A percentile compares a stretch with the other conserved stretches of the same genome.
Conservation (phyloP, 2,888 invertebrate genomes). For the Oscheius sp. region DNA sequence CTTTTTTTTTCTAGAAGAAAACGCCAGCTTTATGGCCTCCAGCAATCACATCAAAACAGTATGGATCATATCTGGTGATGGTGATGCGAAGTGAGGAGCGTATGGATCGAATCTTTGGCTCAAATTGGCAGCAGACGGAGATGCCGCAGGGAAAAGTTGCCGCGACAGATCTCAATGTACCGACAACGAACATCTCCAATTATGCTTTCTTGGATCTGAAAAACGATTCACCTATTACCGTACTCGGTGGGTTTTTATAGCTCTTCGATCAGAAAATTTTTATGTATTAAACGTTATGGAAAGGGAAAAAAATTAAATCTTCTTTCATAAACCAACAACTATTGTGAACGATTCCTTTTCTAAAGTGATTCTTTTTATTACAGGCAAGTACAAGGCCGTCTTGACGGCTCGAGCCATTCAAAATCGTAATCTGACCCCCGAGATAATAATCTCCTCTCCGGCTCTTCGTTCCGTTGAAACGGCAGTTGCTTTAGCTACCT, state of each 20-base stretch:
- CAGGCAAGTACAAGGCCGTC: slow-evolving; percentile 19
- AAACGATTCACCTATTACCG: slow-evolving; percentile 23
- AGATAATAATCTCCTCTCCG: slow-evolving; percentile 29
- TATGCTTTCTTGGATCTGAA: background rate
- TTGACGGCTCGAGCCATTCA: slow-evolving; percentile 26
- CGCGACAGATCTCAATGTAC: slow-evolving; percentile 26
- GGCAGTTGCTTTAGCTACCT: slow-evolving; percentile 31
- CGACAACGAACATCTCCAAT: background rate
- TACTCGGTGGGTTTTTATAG: slow-evolving; percentile 11
- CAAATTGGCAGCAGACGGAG: slow-evolving; percentile 30
- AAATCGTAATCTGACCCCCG: slow-evolving; percentile 16
- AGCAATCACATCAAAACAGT: slow-evolving; percentile 11
- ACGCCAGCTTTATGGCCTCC: slow-evolving; percentile 23
- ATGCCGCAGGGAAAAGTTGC: slow-evolving; percentile 10
- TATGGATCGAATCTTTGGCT: slow-evolving; percentile 29
- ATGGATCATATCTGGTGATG: slow-evolving; percentile 9
- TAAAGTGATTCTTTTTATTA: background rate
- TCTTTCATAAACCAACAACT: no score
- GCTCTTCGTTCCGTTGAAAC: slow-evolving; percentile 41
- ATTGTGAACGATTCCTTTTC: background rate
- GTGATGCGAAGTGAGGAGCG: slow-evolving; percentile 33
- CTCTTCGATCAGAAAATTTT: background rate
- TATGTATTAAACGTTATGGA: no score
- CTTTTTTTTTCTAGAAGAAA: background rate
- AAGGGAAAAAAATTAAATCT: no score